Evolutionary conservation across 2,797 vertebrate species (phyloP).

Genomic region (Girardinus metallicus): DNA sequence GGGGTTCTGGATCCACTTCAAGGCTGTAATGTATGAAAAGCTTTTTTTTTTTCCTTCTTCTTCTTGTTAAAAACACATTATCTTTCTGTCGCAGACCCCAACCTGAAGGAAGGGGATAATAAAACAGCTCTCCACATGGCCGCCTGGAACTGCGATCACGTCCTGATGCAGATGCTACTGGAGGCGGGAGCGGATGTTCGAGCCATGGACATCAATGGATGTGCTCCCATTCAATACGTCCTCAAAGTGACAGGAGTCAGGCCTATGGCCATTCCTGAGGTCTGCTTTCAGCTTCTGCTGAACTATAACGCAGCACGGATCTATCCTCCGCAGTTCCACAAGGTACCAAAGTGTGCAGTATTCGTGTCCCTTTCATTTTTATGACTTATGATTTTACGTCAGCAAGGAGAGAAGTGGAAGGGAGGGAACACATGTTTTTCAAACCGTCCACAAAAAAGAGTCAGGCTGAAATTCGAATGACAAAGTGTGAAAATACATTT

Average conservation of each 20-base stretch:
- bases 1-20: background rate
- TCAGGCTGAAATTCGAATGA: background rate
- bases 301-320: constrained; percentile 89
- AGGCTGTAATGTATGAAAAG: background rate
- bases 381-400: too few relatives aligned
- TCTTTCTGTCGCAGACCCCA: constrained; percentile 75
- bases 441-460: background rate
- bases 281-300: constrained; percentile 92
- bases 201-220: constrained; percentile 94
- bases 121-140: constrained; percentile 96
- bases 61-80: background rate
- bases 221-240: constrained; percentile 91
- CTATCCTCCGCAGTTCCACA: constrained; percentile 95
- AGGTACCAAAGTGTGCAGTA: constrained; percentile 77
- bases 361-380: background rate
- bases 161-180: constrained; percentile 91
- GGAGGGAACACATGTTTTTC: background rate
- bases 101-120: constrained; percentile 88
- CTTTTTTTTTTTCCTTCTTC: background rate
- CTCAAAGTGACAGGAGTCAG: constrained; percentile 90
- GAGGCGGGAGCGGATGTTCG: constrained; percentile 88
- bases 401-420: background rate
- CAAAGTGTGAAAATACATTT: background rate
- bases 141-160: constrained; percentile 94
- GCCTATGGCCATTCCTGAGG: constrained; percentile 84